Evolutionary conservation across 2,113 vertebrate genomes (phyloP).

Genomic region (Corythornis madagascariensis): DNA sequence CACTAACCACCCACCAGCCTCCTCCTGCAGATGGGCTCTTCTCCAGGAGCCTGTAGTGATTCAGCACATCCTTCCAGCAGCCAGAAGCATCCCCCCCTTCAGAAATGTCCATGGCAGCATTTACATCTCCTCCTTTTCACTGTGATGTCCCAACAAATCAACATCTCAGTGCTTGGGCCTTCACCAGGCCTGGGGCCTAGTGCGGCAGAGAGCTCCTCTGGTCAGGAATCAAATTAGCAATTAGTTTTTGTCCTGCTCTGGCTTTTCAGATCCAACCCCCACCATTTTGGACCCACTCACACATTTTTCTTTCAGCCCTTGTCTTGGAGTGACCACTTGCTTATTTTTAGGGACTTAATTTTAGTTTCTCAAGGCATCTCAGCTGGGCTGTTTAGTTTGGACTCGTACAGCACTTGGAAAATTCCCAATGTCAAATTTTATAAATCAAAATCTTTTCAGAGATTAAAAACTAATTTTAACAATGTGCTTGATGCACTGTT

Average conservation of each 20-base stretch:
- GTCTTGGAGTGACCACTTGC: background rate
- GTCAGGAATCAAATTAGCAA: background rate
- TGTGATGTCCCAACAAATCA: background rate
- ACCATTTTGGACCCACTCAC: background rate
- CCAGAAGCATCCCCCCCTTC: background rate
- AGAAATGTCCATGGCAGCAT: background rate
- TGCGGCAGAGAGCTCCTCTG: background rate
- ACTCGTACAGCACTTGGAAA: background rate
- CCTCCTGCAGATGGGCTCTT: background rate
- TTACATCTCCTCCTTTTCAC: background rate
- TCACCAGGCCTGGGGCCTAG: background rate
- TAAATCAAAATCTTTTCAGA: background rate
- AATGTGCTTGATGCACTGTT: background rate
- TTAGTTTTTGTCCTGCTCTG: no score
- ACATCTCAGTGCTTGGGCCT: background rate
- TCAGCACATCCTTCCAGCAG: slow-evolving; percentile 37
- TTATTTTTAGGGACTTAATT: background rate
- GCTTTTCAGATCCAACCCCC: no score
- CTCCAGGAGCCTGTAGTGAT: slow-evolving; percentile 17
- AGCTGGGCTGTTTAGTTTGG: background rate
- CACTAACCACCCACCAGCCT: background rate
- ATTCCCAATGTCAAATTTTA: background rate
- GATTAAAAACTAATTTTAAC: background rate
- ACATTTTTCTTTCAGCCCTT: background rate
- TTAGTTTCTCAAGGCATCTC: background rate